Conservation (phyloP, 1,140 invertebrate species). For the Mactra quadrangularis region DNA sequence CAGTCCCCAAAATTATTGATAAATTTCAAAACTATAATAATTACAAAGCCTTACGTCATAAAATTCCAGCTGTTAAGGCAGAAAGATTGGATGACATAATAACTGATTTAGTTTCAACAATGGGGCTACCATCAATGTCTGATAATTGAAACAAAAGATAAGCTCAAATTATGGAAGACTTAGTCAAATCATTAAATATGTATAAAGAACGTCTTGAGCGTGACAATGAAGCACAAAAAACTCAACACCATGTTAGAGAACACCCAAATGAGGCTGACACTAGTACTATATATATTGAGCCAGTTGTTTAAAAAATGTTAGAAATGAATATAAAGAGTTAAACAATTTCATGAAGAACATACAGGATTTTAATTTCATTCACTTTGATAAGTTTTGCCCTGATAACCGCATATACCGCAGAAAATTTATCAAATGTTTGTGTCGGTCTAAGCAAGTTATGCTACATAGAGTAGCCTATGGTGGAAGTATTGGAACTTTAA, state of each 20-base stretch:
- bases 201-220: neutral
- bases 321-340: neutral
- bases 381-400: slow-evolving; percentile 1
- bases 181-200: neutral
- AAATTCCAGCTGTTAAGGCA: neutral
- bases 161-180: neutral
- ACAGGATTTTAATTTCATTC: neutral
- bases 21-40: slow-evolving; percentile 16
- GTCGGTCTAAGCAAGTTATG: neutral
- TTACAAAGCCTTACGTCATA: neutral
- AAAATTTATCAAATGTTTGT: neutral
- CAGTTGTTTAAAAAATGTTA: neutral
- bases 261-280: neutral
- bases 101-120: neutral
- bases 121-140: neutral
- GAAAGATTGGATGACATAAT: neutral
- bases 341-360: neutral
- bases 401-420: neutral
- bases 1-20: neutral
- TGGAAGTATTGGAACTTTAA: neutral
- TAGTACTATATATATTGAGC: neutral
- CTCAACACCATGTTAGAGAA: neutral
- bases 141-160: neutral
- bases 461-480: slow-evolving; percentile 2
- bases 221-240: neutral